Evolutionary conservation across 2,113 vertebrate species (phyloP).

Genomic region (Hippoglossus stenolepis): DNA sequence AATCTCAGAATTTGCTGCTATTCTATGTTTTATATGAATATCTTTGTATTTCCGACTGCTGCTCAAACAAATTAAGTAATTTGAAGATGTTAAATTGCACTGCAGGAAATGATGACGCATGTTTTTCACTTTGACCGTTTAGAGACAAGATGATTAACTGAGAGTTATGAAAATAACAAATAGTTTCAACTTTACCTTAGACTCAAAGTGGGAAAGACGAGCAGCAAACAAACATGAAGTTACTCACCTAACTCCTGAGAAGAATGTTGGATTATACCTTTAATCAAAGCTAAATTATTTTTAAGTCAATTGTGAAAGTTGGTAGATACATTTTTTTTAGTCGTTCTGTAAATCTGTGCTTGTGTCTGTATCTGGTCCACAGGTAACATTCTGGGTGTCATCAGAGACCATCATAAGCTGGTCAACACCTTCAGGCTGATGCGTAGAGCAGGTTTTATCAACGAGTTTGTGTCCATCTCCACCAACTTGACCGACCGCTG

Average conservation of each 20-base stretch:
- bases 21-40: neutral
- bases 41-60: neutral
- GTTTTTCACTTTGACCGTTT: too few species aligned
- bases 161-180: too few species aligned
- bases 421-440: constrained; percentile 95
- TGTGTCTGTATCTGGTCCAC: neutral
- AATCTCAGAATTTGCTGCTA: neutral
- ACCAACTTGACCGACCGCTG: constrained; percentile 96
- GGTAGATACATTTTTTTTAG: neutral
- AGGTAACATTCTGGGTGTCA: constrained; percentile 98
- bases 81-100: too few species aligned
- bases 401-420: constrained; percentile 92
- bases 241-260: neutral
- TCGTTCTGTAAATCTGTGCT: neutral
- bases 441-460: constrained; percentile 96
- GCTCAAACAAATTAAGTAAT: too few species aligned
- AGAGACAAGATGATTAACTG: too few species aligned
- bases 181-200: too few species aligned
- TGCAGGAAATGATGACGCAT: too few species aligned
- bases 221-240: neutral
- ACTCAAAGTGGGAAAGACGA: too few species aligned
- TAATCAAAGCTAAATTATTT: neutral
- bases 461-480: constrained; percentile 98
- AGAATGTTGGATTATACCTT: neutral
- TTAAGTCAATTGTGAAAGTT: neutral